Evolutionary conservation across 2,888 invertebrate genomes (phyloP), one percentile per base, ranked within the genome.

Genomic region (Sinopyrophorus schimmeli): DNA sequence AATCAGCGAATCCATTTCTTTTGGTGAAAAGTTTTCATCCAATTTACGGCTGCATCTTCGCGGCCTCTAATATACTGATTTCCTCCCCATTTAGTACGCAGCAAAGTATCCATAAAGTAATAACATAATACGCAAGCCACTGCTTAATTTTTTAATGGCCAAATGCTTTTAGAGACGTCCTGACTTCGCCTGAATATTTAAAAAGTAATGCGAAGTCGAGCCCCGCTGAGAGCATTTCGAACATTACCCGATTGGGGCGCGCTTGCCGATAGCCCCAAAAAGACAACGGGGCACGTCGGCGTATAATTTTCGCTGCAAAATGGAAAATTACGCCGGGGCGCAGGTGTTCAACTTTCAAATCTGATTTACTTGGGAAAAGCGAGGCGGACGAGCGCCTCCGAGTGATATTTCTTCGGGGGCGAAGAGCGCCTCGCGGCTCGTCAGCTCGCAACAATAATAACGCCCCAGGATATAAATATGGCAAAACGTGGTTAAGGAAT

Each of bases 131-230:
- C 68, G 62, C 54, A 66, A 68, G 68, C 67, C 68, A 62, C 65
- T 65, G 70, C 71, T 73, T 74, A 74, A 74, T 74, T 80, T 80
- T 79, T 80, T 80, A 80, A 80, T 80, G 80, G 79, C 78, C 75
- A 78, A 79, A 80, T 80, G 80, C 80, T 80, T 80, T 80, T 79
- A 80, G 78, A 77, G 76, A 76, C 74, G 71, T 69, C 67, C 70
- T 67, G 67, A 70, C 68, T 66, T 64, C 53, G 64, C 64, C 59
- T 72, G 72, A 72, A 73, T 73, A 72, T 73, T 73, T 73, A 71
- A 72, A 53, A 70, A 70, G 71, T 71, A 68, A 70, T 66, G 69
- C 65, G 65, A 65, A 64, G 62, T 62, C 60, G 62, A 54, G 64
- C 59, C 61, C 40, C 51, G 55, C 49, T 58, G 61, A 63, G 62